Evolutionary conservation across 2,113 vertebrate species (phyloP).

Genomic region (Ifrita kowaldi): DNA sequence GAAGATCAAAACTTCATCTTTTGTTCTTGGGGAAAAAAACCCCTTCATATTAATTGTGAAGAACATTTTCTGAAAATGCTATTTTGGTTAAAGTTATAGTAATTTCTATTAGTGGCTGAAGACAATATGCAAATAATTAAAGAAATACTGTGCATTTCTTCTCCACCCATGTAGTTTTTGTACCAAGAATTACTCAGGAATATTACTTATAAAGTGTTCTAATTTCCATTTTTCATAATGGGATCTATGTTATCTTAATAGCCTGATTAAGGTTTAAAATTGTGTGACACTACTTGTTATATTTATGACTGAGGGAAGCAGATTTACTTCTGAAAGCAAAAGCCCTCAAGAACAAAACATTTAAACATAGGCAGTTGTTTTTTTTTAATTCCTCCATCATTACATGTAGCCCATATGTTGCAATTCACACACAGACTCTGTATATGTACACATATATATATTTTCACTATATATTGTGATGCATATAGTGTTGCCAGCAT

Average conservation of each 20-base stretch:
- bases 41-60: not conserved
- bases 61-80: not conserved
- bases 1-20: not conserved
- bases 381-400: not conserved
- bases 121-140: not conserved
- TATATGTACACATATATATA: not conserved
- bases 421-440: not conserved
- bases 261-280: not conserved
- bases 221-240: not conserved
- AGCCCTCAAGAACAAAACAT: not conserved
- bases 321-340: not conserved
- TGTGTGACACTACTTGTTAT: not conserved
- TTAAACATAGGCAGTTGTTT: accelerated
- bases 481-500: not conserved
- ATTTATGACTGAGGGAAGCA: not conserved
- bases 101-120: not conserved
- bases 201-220: not conserved
- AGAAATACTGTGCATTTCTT: not conserved
- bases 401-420: not conserved
- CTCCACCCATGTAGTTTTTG: not conserved
- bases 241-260: not conserved
- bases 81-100: not conserved
- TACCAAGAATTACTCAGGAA: not conserved
- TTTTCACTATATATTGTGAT: not conserved
- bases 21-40: not conserved